These are phyloP conservation scores for Trachelipus rathkii DNA, from an alignment of 1,140 invertebrate species.

Conservation along the genomic window DNA sequence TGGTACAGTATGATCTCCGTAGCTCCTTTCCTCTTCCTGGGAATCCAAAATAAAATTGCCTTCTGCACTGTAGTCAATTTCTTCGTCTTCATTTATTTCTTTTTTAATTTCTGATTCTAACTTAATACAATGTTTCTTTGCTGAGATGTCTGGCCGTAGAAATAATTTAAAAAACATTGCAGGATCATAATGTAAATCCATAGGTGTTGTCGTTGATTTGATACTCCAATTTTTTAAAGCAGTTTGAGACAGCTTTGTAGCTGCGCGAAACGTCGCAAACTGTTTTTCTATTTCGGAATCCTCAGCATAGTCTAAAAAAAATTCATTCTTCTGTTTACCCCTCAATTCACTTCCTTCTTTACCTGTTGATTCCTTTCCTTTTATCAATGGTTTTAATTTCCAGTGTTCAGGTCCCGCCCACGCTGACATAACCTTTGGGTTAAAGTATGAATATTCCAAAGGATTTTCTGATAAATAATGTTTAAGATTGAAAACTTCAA, in stretches of 20 bases:
- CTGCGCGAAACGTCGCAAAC: constrained; percentile 48
- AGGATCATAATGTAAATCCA: constrained; percentile 53
- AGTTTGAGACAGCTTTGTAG: constrained; percentile 49
- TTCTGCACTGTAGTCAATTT: not conserved
- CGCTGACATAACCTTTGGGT: constrained; percentile 58
- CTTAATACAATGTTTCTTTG: not conserved
- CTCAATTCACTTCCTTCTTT: constrained; percentile 33
- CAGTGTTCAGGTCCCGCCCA: constrained; percentile 74
- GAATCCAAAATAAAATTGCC: not conserved
- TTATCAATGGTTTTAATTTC: constrained; percentile 59
- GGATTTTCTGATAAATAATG: constrained; percentile 49
- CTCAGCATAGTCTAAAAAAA: constrained; percentile 48
- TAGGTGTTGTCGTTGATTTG: constrained; percentile 51
- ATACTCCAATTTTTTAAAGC: constrained; percentile 52
- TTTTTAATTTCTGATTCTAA: not conserved
- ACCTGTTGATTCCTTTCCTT: constrained; percentile 39
- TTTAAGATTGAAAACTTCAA: constrained; percentile 45
- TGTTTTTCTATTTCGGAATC: constrained; percentile 47
- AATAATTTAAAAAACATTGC: constrained; percentile 51
- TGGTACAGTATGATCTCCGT: constrained; percentile 24
- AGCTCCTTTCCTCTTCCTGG: constrained; percentile 37
- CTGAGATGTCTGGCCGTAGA: not conserved
- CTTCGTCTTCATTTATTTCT: not conserved
- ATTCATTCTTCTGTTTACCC: constrained; percentile 48
- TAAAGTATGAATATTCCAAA: constrained; percentile 67